phyloP scores from a whole-genome alignment of 1,140 invertebrate species.

The Pantala flavescens region DNA sequence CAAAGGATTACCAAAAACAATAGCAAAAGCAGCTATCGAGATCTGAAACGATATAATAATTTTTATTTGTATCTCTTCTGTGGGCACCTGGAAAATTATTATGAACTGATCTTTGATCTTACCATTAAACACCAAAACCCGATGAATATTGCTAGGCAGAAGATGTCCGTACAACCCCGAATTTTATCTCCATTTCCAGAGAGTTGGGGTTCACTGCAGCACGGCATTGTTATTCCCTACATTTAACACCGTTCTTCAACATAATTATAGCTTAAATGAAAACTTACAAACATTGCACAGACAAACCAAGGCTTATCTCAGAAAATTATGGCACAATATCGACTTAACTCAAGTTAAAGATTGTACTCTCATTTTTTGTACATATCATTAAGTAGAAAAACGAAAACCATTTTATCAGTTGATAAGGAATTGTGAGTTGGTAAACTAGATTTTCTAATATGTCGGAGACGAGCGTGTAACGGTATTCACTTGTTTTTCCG shows the following conservation, averaged over 20 bases:
- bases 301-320: too few relatives aligned
- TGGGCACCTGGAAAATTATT: conserved; percentile 25
- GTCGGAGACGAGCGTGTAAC: neutral
- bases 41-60: conserved; percentile 43
- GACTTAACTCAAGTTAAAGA: neutral
- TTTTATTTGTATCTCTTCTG: conserved; percentile 18
- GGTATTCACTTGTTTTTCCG: neutral
- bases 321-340: too few relatives aligned
- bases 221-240: neutral
- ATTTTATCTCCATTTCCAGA: conserved; percentile 7
- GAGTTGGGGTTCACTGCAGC: conserved; percentile 10
- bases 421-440: neutral
- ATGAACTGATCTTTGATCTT: conserved; percentile 31
- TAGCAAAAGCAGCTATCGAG: conserved; percentile 74
- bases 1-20: conserved; percentile 78
- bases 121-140: conserved; percentile 84
- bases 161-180: conserved; percentile 64
- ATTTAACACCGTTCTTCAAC: too few relatives aligned
- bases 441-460: neutral
- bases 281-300: too few relatives aligned
- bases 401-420: neutral
- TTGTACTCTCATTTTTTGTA: neutral
- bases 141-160: conserved; percentile 72
- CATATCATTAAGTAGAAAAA: neutral
- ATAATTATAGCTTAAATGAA: too few relatives aligned